Conservation (phyloP, 2,113 vertebrate genomes). For the Triplophysa tibetana region DNA sequence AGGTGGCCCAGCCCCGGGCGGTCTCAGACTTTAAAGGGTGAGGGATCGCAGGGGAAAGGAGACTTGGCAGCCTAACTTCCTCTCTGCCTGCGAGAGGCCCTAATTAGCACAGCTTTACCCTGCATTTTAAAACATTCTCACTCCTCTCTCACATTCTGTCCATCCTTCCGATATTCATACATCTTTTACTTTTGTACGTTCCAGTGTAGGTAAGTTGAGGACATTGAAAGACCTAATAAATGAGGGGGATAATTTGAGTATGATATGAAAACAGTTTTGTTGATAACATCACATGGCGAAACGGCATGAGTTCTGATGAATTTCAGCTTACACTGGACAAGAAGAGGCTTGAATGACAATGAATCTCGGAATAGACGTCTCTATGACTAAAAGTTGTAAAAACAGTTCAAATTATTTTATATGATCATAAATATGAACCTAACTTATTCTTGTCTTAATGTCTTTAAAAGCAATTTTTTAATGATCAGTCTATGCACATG, state of each 20-base stretch:
- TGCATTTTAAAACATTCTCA: constrained; percentile 3
- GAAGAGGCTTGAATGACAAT: too few species aligned
- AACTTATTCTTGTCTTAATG: not conserved
- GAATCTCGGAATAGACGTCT: too few species aligned
- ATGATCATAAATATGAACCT: too few species aligned
- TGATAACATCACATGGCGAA: not conserved
- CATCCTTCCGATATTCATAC: constrained; percentile 1
- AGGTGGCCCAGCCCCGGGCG: constrained; percentile 70
- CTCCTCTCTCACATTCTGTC: constrained; percentile 42
- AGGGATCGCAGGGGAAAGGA: constrained; percentile 84
- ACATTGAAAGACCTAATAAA: constrained; percentile 72
- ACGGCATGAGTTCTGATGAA: too few species aligned
- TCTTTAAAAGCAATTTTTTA: not conserved
- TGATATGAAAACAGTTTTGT: not conserved
- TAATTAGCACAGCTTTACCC: constrained; percentile 77
- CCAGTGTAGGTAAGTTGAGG: constrained; percentile 75
- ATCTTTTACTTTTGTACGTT: constrained; percentile 64
- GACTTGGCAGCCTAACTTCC: constrained; percentile 88
- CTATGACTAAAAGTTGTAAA: too few species aligned
- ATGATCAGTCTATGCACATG: constrained; percentile 10
- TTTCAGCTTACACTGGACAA: too few species aligned
- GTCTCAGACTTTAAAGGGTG: constrained; percentile 72
- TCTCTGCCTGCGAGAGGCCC: constrained; percentile 76
- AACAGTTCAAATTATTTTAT: too few species aligned
- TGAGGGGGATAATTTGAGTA: too few species aligned